Base-by-base conservation (phyloP, 2,797 vertebrate genomes). In the Serranus cabrilla region DNA sequence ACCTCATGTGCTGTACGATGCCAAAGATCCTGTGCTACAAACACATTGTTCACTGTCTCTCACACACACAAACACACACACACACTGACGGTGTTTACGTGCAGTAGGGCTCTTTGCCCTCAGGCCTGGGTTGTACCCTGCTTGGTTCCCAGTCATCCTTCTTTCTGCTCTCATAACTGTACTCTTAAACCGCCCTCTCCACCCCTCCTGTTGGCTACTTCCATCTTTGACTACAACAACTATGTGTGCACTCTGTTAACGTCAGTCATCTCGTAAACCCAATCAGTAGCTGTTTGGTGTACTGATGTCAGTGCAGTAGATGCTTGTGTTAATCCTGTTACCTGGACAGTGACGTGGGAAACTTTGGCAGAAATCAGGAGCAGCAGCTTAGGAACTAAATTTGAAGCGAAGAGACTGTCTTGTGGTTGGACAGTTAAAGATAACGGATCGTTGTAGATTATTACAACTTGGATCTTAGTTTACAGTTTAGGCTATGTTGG, bases 71-170 rank as follows among this genome's bases (percentile, higher is more conserved):
- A 81, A 62, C 64, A 47, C 46, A 45, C 21, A 31, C 80, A 69
- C 76, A 39, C 45, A 34, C 46, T 40, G n/a, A n/a, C n/a, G n/a
- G n/a, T n/a, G n/a, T n/a, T n/a, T n/a, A n/a, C n/a, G n/a, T 34
- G 34, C 71, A 83, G 52, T 52, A 50, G 25, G 49, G 12, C 40
- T 49, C 76, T 77, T 70, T 82, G 27, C 78, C 91, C 87, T 85
- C 54, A 43, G 81, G 91, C 80, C 40, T 16, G 73, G 21, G 78
- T 13, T 79, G 86, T 81, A 71, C 85, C 60, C 56, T 68, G 73
- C 2, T 40, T 45, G 49, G 27, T 62, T 66, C 40, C 54, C 52
- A 40, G 18, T 40, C 17, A 66, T 42, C 25, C 42, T 73, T 51
- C 37, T 45, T 60, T n/a, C 16, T 57, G 68, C 59, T 66, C 14